Base-by-base conservation (phyloP, 2,888 invertebrate species). In the Rhagium mordax region DNA sequence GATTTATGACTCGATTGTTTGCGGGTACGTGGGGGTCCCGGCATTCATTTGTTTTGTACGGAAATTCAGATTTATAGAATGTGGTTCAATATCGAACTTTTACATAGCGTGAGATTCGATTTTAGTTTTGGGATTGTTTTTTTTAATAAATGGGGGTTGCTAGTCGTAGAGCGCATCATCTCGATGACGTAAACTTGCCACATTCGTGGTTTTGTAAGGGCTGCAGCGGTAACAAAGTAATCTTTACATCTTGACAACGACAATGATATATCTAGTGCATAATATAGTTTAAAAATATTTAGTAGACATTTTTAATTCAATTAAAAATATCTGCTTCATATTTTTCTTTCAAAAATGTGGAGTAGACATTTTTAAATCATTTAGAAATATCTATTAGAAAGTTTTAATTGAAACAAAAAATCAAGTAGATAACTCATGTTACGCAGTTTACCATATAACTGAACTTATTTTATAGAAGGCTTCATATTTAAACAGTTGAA, bases 1-100 rank as follows among this genome's bases (percentile, higher is more conserved):
- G 76, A 78, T 78, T 79, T 76, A 74, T 75, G 74, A 67, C 71
- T 72, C 77, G 76, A 79, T 78, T 80, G 79, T 80, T 78, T 76
- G 77, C 67, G 68, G 74, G 69, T 62, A 69, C 57, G 71, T 68
- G 59, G 74, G 66, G 49, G 49, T 66, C 68, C 70, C 62, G 66
- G 72, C 73, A 74, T 76, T 78, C 74, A 76, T 78, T 76, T 78
- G 74, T 77, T 75, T n/a, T 71, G 74, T 70, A 59, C 71, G 78
- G 62, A 72, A 73, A 77, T 77, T 73, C 75, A 71, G 74, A 77
- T 77, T 77, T 77, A 70, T 70, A 41, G 62, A 62, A 51, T 49
- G 27, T 16, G 49, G 64, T 24, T 55, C 24, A 55, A 55, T 55
- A 55, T 24, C 55, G 55, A 24, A 55, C 24, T 27, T 20, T 24